Evolutionary conservation across 1,140 invertebrate species (phyloP), one percentile per base, ranked within the genome.

Genomic region (Goniozus legneri): DNA sequence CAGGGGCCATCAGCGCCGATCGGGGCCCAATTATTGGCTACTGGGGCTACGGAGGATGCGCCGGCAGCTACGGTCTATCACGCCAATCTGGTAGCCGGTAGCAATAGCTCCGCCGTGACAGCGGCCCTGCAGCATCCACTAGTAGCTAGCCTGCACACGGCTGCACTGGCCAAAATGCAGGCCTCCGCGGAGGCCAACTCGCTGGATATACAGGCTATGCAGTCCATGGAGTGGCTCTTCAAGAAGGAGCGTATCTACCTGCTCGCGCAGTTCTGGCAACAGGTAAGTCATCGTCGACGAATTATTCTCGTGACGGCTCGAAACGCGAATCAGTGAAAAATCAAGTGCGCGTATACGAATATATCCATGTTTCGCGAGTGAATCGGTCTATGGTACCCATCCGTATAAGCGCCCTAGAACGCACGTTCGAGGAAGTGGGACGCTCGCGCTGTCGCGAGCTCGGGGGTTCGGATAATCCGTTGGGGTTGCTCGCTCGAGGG

Each of bases 181-280:
- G 77, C 79, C 73, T 82, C 84, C 76, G 82, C 83, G 63, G 80
- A 81, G 75, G 78, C 79, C 70, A 71, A 64, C 62, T 71, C 69
- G 56, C 67, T 80, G 64, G 83, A 85, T 76, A 82, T 88, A 67
- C 85, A 87, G 79, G 83, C 87, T 77, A 88, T 91, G 82, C 88
- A 91, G 80, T 89, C 88, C 73, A 91, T 92, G 89, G 90, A 93
- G 81, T 92, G 89, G 89, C 84, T 93, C 75, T 91, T 92, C 82
- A 92, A 92, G 82, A 93, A 92, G 79, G 89, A 92, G 80, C 82
- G 88, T 78, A 91, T 92, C 78, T 91, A 91, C 80, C 80, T 92
- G 68, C 83, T 93, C 72, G 89, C 88, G 67, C 89, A 92, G 76
- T 92, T 92, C 80, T 93, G 89, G 89, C 89, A 92, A 88, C 90